Evolutionary conservation across 2,113 vertebrate genomes (phyloP).

Genomic region (Kobus ellipsiprymnus): DNA sequence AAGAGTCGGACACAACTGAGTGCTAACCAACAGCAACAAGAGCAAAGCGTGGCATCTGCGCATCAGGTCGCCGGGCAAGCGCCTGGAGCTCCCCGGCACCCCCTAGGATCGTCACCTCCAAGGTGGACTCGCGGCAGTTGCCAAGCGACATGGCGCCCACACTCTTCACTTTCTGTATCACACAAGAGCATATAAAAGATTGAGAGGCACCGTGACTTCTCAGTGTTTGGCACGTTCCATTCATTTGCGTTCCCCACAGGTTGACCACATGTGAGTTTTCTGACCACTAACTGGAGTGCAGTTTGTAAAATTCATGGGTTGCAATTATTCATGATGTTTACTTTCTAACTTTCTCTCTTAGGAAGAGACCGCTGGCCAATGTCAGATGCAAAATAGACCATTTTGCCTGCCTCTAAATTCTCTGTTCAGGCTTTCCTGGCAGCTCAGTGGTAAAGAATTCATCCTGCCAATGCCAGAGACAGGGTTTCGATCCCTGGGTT

Average conservation of each 20-base stretch:
- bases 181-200: accelerated
- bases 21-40: not conserved
- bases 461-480: not conserved
- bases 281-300: not conserved
- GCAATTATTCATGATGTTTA: not conserved
- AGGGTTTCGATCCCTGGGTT: not conserved
- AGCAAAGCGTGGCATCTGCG: not conserved
- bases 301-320: not conserved
- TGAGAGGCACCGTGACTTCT: not conserved
- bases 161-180: not conserved
- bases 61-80: too few species aligned
- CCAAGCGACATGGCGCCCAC: not conserved
- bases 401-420: not conserved
- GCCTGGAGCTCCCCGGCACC: not conserved
- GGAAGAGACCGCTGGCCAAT: not conserved
- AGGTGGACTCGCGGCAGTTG: not conserved
- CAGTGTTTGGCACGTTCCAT: not conserved
- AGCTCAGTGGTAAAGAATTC: not conserved
- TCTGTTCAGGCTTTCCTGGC: not conserved
- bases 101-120: not conserved
- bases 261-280: not conserved
- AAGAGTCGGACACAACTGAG: not conserved
- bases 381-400: not conserved
- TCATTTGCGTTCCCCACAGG: not conserved
- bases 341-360: not conserved